Conservation (phyloP, 2,113 vertebrate genomes). For the Chunga burmeisteri region DNA sequence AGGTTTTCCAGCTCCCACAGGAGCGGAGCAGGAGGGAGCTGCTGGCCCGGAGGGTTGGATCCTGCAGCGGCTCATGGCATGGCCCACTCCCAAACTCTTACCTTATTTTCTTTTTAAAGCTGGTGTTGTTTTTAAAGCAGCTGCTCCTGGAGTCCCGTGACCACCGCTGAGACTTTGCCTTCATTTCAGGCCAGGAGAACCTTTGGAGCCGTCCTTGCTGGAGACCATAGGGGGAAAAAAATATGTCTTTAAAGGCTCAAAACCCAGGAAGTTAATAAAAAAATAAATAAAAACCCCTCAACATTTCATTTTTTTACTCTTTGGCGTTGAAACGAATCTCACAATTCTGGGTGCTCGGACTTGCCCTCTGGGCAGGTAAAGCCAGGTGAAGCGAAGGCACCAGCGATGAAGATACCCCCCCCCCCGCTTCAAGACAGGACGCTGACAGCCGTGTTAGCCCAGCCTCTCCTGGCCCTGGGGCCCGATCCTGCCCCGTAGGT, state of each 20-base stretch:
- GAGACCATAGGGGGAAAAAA: neutral
- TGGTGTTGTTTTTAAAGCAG: neutral
- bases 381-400: neutral
- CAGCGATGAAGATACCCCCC: neutral
- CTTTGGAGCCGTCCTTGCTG: accelerated
- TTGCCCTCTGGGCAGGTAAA: neutral
- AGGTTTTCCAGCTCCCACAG: neutral
- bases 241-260: neutral
- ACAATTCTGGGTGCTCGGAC: neutral
- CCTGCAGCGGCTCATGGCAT: neutral
- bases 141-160: neutral
- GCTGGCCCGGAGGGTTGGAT: neutral
- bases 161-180: neutral
- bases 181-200: neutral
- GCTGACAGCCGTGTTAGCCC: neutral
- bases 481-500: neutral
- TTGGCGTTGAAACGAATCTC: neutral
- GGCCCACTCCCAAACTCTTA: neutral
- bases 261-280: neutral
- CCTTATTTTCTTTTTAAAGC: neutral
- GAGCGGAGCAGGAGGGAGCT: neutral
- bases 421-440: neutral
- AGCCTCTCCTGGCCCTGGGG: neutral
- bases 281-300: neutral
- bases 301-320: neutral